Evolutionary conservation across 2,797 vertebrate genomes (phyloP).

Genomic region (Masticophis lateralis): DNA sequence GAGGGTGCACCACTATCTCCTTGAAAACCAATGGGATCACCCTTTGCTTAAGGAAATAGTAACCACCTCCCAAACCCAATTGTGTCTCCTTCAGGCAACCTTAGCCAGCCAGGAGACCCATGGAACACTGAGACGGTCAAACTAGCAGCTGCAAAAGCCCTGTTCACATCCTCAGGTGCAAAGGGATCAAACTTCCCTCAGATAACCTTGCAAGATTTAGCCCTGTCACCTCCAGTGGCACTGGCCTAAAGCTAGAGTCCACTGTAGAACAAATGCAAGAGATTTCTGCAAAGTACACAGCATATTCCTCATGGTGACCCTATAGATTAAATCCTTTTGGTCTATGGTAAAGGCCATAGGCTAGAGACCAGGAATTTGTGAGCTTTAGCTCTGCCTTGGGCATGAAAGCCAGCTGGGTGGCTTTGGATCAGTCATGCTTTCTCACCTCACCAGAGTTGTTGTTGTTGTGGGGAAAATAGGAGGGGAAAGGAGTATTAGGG

Average conservation of each 20-base stretch:
- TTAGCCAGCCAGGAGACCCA: background rate
- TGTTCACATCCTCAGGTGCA: background rate
- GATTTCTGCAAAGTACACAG: background rate
- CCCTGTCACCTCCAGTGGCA: background rate
- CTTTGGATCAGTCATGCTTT: background rate
- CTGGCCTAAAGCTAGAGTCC: background rate
- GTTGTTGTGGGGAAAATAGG: background rate
- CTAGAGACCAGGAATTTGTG: background rate
- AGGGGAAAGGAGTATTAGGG: background rate
- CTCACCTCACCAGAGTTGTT: background rate
- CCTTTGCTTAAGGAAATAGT: background rate
- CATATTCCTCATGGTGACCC: background rate
- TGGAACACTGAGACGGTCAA: background rate
- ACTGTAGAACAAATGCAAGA: background rate
- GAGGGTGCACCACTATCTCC: background rate
- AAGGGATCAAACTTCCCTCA: background rate
- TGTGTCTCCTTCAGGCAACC: background rate
- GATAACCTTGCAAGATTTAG: background rate
- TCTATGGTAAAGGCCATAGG: background rate
- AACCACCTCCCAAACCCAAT: background rate
- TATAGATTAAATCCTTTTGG: background rate
- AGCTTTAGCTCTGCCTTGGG: background rate
- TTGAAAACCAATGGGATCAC: background rate
- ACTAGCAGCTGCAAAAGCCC: background rate
- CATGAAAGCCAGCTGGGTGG: background rate